phyloP scores from a whole-genome alignment of 2,113 vertebrate species.

The Corythoichthys intestinalis region DNA sequence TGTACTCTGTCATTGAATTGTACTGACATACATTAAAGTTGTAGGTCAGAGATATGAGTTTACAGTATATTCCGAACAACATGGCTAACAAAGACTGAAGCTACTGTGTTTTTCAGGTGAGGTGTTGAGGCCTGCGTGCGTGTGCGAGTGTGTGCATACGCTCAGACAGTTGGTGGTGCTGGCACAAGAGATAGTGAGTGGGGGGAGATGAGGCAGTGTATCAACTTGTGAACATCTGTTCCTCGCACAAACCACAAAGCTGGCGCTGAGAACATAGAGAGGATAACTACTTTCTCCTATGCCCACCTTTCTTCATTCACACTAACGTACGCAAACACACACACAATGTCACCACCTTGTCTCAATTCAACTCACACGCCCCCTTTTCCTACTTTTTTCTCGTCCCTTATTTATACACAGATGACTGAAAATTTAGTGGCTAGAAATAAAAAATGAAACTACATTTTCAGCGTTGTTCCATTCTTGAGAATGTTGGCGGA shows the following conservation, averaged over 20 bases:
- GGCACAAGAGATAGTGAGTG: conserved; percentile 70
- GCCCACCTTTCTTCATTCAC: conserved; percentile 11
- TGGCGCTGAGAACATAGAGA: conserved; percentile 72
- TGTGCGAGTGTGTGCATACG: conserved; percentile 26
- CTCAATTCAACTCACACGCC: conserved; percentile 22
- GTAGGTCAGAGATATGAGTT: no score
- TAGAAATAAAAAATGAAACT: not conserved
- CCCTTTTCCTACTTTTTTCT: conserved; percentile 14
- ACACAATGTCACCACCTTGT: conserved; percentile 26
- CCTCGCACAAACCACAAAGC: conserved; percentile 76
- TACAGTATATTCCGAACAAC: not conserved
- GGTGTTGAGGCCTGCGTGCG: conserved; percentile 3
- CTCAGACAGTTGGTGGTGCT: conserved; percentile 73
- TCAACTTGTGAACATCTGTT: conserved; percentile 82
- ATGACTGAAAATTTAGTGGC: not conserved
- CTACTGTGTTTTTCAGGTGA: not conserved
- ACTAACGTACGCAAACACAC: conserved; percentile 18
- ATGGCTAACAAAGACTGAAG: not conserved
- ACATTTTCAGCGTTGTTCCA: not conserved
- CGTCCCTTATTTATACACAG: not conserved
- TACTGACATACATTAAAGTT: no score
- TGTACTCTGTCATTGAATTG: no score
- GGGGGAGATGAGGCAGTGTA: conserved; percentile 72
- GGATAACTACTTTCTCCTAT: conserved; percentile 62
- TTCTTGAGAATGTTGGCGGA: not conserved